phyloP scores from a whole-genome alignment of 2,797 vertebrate species.

The Neosilurus mollespiculum region DNA sequence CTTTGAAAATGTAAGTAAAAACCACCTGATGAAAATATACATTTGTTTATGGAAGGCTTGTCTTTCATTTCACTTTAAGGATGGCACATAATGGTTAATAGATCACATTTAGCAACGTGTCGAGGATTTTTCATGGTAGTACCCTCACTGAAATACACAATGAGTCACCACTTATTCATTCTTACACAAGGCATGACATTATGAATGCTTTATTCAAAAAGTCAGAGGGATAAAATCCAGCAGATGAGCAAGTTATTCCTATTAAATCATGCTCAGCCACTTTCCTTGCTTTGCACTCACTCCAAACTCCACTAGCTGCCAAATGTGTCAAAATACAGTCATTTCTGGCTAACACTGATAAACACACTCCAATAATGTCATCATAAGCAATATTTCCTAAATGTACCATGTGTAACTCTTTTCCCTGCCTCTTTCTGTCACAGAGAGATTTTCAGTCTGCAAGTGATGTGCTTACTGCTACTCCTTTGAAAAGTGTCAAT shows the following conservation, averaged over 20 bases:
- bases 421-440: conserved; percentile 11
- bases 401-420: conserved; percentile 20
- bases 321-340: conserved; percentile 44
- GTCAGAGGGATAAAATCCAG: conserved; percentile 12
- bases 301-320: conserved; percentile 28
- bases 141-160: conserved; percentile 22
- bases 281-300: conserved; percentile 27
- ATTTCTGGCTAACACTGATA: conserved; percentile 35
- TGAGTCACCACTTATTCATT: conserved; percentile 1
- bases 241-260: not conserved
- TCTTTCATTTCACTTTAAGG: no score
- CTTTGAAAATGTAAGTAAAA: no score
- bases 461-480: conserved; percentile 18
- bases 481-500: conserved; percentile 48
- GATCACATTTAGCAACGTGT: not conserved
- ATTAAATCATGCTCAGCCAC: not conserved
- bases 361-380: conserved; percentile 38
- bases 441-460: conserved; percentile 1
- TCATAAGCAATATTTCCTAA: conserved; percentile 37
- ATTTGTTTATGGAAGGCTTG: no score
- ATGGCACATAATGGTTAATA: conserved; percentile 17
- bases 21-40: no score
- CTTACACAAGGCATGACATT: not conserved
- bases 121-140: conserved; percentile 13
- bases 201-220: conserved; percentile 21